phyloP scores from a whole-genome alignment of 2,113 vertebrate genomes.

The Melanerpes formicivorus region DNA sequence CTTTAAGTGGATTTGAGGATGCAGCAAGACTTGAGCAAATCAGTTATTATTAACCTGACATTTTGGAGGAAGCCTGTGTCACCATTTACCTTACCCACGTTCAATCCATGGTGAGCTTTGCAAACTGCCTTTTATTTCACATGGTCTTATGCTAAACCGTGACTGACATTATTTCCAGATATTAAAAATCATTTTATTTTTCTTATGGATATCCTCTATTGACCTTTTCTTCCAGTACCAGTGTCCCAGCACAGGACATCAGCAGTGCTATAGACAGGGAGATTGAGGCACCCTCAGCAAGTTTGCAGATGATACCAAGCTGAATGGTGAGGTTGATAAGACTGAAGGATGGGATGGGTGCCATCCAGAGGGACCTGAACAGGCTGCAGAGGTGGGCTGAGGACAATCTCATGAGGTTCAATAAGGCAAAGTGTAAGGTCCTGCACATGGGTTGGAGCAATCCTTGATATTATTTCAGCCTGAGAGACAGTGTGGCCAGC shows the following conservation, averaged over 20 bases:
- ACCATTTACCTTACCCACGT: background rate
- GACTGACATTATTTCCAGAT: background rate
- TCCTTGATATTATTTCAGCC: no score
- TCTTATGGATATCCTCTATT: background rate
- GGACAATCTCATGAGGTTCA: no score
- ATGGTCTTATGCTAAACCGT: background rate
- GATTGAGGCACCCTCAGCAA: no score
- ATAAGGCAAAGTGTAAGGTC: no score
- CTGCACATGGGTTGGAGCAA: no score
- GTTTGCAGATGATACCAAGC: no score
- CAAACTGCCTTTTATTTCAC: background rate
- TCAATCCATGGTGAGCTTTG: background rate
- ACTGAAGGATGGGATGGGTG: no score
- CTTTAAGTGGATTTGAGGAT: background rate
- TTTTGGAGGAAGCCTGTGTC: background rate
- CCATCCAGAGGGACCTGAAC: no score
- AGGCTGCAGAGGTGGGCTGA: no score
- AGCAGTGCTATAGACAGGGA: no score
- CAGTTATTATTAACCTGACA: background rate
- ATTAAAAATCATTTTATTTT: background rate
- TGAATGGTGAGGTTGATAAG: no score
- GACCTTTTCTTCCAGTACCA: background rate
- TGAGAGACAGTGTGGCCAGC: no score
- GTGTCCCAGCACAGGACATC: background rate
- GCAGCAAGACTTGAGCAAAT: background rate